Evolutionary conservation across 2,888 invertebrate genomes (phyloP), one percentile per base, ranked within the genome.

Genomic region (Rotaria macrura): DNA sequence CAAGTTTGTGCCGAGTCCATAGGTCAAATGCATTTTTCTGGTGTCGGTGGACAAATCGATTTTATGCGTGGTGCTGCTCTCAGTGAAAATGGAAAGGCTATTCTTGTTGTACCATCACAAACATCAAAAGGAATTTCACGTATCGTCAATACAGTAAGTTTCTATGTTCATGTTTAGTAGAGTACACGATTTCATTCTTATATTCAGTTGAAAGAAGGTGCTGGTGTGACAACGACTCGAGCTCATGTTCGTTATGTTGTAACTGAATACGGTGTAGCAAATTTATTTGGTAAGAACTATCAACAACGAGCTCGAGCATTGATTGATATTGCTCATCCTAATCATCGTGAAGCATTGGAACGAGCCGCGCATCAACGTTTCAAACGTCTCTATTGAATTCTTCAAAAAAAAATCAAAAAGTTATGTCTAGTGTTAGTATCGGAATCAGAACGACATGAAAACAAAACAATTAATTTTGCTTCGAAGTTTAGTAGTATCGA

Each of bases 51-150:
- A n/a, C 85, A 85, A 38, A 14, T 85, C 4, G 85, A 85, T 85
- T 85, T 85, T 34, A 85, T 85, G 29, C 84, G 84, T 38, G 85
- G 85, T 38, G 85, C 85, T n/a, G 85, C 85, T 20, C 23, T 85
- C 3, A 65, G 83, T 52, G 23, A 23, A 20, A 10, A 84, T 7
- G 85, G 85, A 1, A 85, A 85, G 49, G 84, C 85, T 6, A 85
- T 85, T n/a, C 17, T 85, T 23, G 84, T 79, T 34, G 6, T 85
- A 47, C 49, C 79, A 52, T 85, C 85, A 29, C 49, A 47, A 54
- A 85, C 85, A 17, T 25, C 29, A 47, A 54, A 52, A 23, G 85
- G 83, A 12, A 25, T 40, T 3, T 84, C 85, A 38, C 65, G 74
- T 25, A 85, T 85, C 23, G 85, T 85, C 10, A 49, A 54, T 25